Percentiles rank a stretch among this genome's conserved stretches.
These are phyloP conservation scores for Meda fulgida DNA, from an alignment of 2,797 vertebrate genomes.

Conservation along the genomic window DNA sequence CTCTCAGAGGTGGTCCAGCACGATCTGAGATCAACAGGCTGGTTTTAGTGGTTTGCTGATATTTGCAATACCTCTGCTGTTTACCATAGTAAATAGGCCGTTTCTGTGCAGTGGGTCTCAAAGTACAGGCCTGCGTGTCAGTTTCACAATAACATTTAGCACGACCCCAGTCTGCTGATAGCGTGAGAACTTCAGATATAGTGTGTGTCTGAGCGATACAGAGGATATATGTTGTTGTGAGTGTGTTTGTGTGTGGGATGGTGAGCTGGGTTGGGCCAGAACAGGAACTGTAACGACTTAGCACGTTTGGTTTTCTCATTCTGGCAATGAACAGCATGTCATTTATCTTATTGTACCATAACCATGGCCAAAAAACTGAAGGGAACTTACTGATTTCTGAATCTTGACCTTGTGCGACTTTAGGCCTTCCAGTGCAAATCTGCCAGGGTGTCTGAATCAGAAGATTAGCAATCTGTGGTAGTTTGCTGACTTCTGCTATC, in stretches of 20 bases:
- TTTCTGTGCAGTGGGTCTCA: conserved; percentile 39
- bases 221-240: conserved; percentile 56
- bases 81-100: conserved; percentile 37
- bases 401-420: conserved; percentile 49
- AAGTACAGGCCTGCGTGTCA: conserved; percentile 51
- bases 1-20: conserved; percentile 54
- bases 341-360: conserved; percentile 71
- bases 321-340: conserved; percentile 62
- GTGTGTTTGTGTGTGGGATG: conserved; percentile 50
- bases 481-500: conserved; percentile 9
- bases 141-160: conserved; percentile 67
- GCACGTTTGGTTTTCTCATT: conserved; percentile 75
- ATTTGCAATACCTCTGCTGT: conserved; percentile 47
- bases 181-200: conserved; percentile 58
- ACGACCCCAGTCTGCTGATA: conserved; percentile 63
- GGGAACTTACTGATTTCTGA: conserved; percentile 41
- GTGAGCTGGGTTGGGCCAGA: conserved; percentile 9
- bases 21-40: not conserved
- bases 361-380: conserved; percentile 61
- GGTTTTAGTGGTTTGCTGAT: conserved; percentile 46
- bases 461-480: not conserved
- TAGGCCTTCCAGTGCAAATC: conserved; percentile 11
- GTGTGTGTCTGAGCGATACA: conserved; percentile 14
- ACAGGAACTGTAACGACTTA: conserved; percentile 60
- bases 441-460: conserved; percentile 2